phyloP scores from a whole-genome alignment of 2,888 invertebrate genomes.

The Agrochola macilenta region DNA sequence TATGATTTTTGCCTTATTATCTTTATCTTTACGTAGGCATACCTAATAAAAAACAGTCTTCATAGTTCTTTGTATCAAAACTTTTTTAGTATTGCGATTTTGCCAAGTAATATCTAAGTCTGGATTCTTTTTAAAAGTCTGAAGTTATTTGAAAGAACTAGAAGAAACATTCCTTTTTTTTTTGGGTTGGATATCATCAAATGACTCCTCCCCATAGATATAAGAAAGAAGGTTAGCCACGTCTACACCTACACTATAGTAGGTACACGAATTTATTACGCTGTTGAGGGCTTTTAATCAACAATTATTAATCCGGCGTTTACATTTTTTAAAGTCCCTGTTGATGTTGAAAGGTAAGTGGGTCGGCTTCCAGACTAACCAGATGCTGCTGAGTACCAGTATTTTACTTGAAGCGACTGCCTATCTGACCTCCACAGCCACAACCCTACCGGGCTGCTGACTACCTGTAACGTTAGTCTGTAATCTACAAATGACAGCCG shows the following conservation, averaged over 20 bases:
- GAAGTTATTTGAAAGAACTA: slow-evolving; percentile 14
- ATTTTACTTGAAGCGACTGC: neutral
- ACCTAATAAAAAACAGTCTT: neutral
- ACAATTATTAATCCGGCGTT: too few species aligned
- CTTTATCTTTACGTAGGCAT: neutral
- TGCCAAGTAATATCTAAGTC: neutral
- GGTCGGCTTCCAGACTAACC: too few species aligned
- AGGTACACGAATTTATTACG: too few species aligned
- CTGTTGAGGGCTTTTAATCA: too few species aligned
- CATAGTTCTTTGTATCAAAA: slow-evolving; percentile 11
- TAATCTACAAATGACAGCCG: neutral
- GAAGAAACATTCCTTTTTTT: slow-evolving; percentile 23
- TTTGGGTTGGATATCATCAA: too few species aligned
- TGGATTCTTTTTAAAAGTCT: slow-evolving; percentile 19
- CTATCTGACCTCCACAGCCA: neutral
- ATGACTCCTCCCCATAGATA: too few species aligned
- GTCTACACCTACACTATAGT: too few species aligned
- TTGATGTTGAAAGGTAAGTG: too few species aligned
- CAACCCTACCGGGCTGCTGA: neutral
- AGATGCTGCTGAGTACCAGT: neutral
- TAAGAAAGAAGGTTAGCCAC: too few species aligned
- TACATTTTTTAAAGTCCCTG: too few species aligned
- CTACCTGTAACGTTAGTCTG: neutral
- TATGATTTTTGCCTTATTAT: too few species aligned
- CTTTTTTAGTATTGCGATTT: too few species aligned